Conservation (phyloP, 2,888 invertebrate genomes). For the Dyspetes luteomarginatus region DNA sequence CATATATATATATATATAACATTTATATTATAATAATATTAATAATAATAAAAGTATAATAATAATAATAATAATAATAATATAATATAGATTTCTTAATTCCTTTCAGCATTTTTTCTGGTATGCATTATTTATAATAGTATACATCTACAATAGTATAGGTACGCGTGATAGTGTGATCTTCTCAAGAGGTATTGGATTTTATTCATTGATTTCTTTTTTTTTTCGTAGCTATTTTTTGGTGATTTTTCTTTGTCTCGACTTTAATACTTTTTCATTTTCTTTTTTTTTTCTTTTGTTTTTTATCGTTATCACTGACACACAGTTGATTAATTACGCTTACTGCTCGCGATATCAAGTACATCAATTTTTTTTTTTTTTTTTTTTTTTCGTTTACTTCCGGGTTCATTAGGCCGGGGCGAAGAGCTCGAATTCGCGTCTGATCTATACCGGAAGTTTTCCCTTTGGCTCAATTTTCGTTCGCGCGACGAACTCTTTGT, state of each 20-base stretch:
- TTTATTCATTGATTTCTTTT: conserved; percentile 18
- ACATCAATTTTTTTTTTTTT: too few relatives aligned
- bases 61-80: conserved; percentile 25
- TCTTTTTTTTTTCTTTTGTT: neutral
- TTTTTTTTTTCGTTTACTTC: neutral
- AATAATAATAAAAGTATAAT: conserved; percentile 31
- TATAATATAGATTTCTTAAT: conserved; percentile 57
- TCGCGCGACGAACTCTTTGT: too few relatives aligned
- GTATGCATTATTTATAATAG: conserved; percentile 57
- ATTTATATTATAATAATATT: conserved; percentile 63
- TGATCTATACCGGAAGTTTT: conserved; percentile 15
- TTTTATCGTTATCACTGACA: neutral
- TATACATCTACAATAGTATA: conserved; percentile 61
- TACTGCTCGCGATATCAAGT: too few relatives aligned
- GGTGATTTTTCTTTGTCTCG: neutral
- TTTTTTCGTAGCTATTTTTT: neutral
- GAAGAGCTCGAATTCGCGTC: conserved; percentile 27
- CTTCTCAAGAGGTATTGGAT: conserved; percentile 50
- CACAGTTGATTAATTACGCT: too few relatives aligned
- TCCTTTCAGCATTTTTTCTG: conserved; percentile 33
- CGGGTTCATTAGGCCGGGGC: conserved; percentile 36
- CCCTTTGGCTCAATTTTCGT: conserved; percentile 7
- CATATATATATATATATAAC: conserved; percentile 61
- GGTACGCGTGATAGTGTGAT: conserved; percentile 52
- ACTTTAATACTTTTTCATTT: neutral